A percentile compares a stretch with the other conserved stretches of the same genome.
Conservation (phyloP, 2,113 vertebrate genomes). For the Myotis brandtii region DNA sequence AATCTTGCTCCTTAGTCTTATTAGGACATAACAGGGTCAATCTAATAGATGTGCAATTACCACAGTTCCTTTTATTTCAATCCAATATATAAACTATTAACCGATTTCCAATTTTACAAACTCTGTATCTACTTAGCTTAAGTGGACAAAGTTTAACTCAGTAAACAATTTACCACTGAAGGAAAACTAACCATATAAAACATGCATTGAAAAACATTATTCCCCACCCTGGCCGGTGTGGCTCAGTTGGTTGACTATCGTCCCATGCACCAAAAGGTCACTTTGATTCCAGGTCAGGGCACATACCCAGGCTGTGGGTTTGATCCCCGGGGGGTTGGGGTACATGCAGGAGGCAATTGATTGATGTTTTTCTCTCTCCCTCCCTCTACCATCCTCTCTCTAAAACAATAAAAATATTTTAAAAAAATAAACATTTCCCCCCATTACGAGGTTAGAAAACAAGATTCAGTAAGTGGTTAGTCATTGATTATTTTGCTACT, state of each 20-base stretch:
- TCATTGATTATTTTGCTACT: background rate
- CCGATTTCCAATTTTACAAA: conserved; percentile 15
- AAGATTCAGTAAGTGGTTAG: background rate
- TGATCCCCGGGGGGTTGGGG: too few species aligned
- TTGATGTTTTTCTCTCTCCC: background rate
- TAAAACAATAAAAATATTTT: background rate
- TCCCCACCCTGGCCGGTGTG: background rate
- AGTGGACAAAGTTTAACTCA: background rate
- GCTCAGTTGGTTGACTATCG: background rate
- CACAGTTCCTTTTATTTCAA: conserved; percentile 43
- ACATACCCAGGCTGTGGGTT: too few species aligned
- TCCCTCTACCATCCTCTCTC: background rate
- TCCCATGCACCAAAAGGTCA: background rate
- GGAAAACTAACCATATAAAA: conserved; percentile 5
- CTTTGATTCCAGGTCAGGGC: background rate
- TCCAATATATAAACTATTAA: background rate
- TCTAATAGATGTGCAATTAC: background rate
- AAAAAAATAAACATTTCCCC: conserved; percentile 8
- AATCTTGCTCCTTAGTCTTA: background rate
- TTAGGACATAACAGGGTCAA: background rate
- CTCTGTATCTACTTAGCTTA: background rate
- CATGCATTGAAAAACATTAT: background rate
- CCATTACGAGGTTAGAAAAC: background rate
- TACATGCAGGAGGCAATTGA: background rate
- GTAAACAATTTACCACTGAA: background rate